phyloP scores from a whole-genome alignment of 2,888 invertebrate species.

The Allacma fusca region DNA sequence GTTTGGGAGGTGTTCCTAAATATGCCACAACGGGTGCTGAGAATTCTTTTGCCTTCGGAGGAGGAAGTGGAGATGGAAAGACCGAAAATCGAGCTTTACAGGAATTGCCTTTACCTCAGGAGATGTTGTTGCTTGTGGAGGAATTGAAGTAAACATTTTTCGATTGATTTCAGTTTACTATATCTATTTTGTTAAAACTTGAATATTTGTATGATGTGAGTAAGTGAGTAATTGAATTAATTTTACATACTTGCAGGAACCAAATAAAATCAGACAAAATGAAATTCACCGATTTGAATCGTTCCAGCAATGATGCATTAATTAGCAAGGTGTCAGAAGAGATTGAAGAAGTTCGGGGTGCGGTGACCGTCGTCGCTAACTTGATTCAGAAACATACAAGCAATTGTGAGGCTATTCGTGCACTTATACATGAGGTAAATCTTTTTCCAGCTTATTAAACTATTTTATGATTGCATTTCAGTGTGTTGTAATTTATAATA shows the following conservation, averaged over 20 bases:
- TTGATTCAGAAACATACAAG: constrained; percentile 42
- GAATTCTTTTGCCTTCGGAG: constrained; percentile 42
- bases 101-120: constrained; percentile 39
- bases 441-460: too few relatives aligned
- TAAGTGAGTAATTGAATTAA: too few relatives aligned
- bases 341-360: constrained; percentile 42
- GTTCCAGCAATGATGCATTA: constrained; percentile 34
- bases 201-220: too few relatives aligned
- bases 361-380: constrained; percentile 33
- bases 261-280: constrained; percentile 45
- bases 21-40: constrained; percentile 34
- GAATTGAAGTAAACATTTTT: constrained; percentile 40
- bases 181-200: neutral
- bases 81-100: constrained; percentile 38
- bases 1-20: constrained; percentile 40
- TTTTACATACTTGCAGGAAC: constrained; percentile 22
- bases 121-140: constrained; percentile 39
- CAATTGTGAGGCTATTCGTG: constrained; percentile 36
- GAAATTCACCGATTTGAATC: constrained; percentile 37
- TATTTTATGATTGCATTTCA: too few relatives aligned
- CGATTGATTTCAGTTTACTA: neutral
- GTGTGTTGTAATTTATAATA: too few relatives aligned
- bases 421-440: constrained; percentile 42
- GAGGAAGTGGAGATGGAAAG: constrained; percentile 34
- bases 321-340: constrained; percentile 44